These are phyloP conservation scores for Thysanoteuthis rhombus DNA, from an alignment of 2,888 invertebrate genomes.

Conservation along the genomic window DNA sequence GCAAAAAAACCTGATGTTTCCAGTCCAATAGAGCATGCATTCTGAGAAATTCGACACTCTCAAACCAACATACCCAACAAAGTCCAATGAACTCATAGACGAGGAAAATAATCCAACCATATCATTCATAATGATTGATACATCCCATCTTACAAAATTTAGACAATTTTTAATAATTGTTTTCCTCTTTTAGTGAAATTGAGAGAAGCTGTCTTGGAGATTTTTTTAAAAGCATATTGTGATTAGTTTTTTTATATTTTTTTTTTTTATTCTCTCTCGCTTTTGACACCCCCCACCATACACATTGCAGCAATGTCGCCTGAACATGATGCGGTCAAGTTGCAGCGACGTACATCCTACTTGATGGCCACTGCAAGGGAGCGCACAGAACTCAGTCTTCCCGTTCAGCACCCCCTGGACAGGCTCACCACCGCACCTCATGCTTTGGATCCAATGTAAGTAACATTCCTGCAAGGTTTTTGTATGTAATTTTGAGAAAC, in stretches of 20 bases:
- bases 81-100: too few relatives aligned
- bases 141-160: too few relatives aligned
- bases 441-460: conserved; percentile 19
- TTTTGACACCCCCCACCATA: not conserved
- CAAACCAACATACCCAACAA: too few relatives aligned
- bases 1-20: too few relatives aligned
- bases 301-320: conserved; percentile 29
- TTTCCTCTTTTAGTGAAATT: too few relatives aligned
- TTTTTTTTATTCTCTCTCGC: not conserved
- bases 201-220: not conserved
- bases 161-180: too few relatives aligned
- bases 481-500: too few relatives aligned
- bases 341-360: conserved; percentile 89
- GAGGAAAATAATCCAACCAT: too few relatives aligned
- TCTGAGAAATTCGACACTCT: too few relatives aligned
- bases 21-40: too few relatives aligned
- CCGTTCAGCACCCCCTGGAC: conserved; percentile 36
- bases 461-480: not conserved
- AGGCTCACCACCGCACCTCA: conserved; percentile 23
- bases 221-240: not conserved
- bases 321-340: conserved; percentile 75
- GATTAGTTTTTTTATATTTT: not conserved
- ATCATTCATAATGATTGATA: too few relatives aligned
- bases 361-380: conserved; percentile 82
- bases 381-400: conserved; percentile 44